Evolutionary conservation across 37 sponge, comb jelly and placozoan species (phyloP), one percentile per base, ranked within the genome.

Genomic region (Chondrilla cf. caribensis): DNA sequence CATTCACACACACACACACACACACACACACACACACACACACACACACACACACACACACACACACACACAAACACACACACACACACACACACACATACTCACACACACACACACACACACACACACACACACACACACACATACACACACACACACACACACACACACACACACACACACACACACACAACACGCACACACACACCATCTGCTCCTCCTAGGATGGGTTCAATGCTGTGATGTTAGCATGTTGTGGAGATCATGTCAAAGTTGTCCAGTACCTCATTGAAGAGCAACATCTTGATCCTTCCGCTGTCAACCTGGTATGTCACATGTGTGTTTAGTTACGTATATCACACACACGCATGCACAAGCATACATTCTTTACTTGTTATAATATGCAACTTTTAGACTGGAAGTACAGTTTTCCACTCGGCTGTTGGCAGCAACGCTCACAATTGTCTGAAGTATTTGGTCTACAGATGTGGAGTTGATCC

Each of bases 381-480:
- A 26, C 68, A 67, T 29, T 31, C 35, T 54, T 17, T 54, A 17
- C 57, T 54, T 6, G 22, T 6, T n/a, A n/a, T n/a, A n/a, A n/a
- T n/a, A n/a, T n/a, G n/a, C n/a, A n/a, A 28, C 68, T 33, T 67
- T n/a, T 33, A 67, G 68, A 31, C 68, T 67, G 68, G 68, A 1
- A n/a, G 29, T 28, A 31, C 68, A 17, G 68, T 33, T 31, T 67
- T 67, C 35, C 0, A 29, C 17, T 17, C 3, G 11, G 68, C 68
- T 33, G 0, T 67, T 26, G 35, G 35, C 11, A n/a, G 29, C 68
- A 67, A 67, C 33, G 35, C 35, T 33, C 68, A 67, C 35, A 33
- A 67, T 33, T 67, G 68, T 33, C 24, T 67, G 68, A 67, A 29
- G 68, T 26, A 67, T 33, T 33, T 67, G 17, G 68, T 67, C 68